phyloP scores from a whole-genome alignment of 2,797 vertebrate genomes.

The Rhinichthys osculus region DNA sequence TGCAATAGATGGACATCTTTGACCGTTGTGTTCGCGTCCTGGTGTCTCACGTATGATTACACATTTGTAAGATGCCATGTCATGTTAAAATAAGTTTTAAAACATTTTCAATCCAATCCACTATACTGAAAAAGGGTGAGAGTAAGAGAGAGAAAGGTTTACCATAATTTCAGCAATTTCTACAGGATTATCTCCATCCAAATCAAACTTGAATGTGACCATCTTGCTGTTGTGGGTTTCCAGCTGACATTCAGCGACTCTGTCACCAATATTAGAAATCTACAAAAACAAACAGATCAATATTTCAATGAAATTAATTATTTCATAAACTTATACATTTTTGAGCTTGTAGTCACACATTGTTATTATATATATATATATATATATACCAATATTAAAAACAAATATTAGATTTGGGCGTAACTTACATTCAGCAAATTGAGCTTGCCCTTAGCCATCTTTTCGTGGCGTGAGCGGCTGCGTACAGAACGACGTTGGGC shows the following conservation, averaged over 20 bases:
- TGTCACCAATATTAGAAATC: slow-evolving; percentile 96
- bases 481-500: slow-evolving; percentile 91
- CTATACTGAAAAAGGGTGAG: neutral
- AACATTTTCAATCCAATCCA: neutral
- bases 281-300: slow-evolving; percentile 62
- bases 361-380: neutral
- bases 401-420: neutral
- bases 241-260: slow-evolving; percentile 96
- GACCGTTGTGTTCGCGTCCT: neutral
- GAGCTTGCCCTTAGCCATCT: slow-evolving; percentile 88
- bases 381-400: neutral
- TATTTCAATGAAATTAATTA: neutral
- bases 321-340: neutral
- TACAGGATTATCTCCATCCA: slow-evolving; percentile 98
- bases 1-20: neutral
- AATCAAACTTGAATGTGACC: slow-evolving; percentile 98
- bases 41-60: neutral
- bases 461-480: slow-evolving; percentile 94
- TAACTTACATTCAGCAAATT: slow-evolving; percentile 91
- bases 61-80: neutral
- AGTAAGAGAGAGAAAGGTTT: slow-evolving; percentile 32
- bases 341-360: neutral
- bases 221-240: slow-evolving; percentile 99
- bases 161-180: slow-evolving; percentile 99
- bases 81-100: neutral